Evolutionary conservation across 2,113 vertebrate species (phyloP), one percentile per base, ranked within the genome.

Genomic region (Theristicus caerulescens): DNA sequence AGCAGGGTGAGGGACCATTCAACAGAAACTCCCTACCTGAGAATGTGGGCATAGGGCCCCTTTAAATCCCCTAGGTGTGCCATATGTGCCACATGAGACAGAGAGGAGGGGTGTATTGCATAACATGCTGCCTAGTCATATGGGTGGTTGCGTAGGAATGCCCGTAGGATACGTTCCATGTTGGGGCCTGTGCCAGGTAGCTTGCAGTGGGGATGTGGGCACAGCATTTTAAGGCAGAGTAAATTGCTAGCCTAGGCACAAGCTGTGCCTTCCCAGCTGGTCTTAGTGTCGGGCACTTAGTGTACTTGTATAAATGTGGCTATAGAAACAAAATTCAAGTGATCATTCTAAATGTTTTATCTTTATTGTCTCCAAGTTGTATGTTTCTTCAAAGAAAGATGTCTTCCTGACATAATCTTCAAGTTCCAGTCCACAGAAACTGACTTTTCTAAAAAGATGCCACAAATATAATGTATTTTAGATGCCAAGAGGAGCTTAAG

Each of bases 121-220:
- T 20, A 81, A 55, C 16, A 6, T 3, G 8, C 38, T 91, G 32
- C 26, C 0, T 0, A 71, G 25, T 78, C 64, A 36, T 58, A 13
- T 2, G 1, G 1, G 16, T 42, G 55, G 10, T 6, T 25, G 24
- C 3, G 2, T 13, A 62, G 21, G 51, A 93, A 58, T 11, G 13
- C 52, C 38, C 2, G 3, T 1, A 57, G 40, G 54, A 47, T 72
- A 81, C 0, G 0, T n/a, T 24, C 38, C 1, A 0, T 67, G 47
- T 7, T 46, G 44, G n/a, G 65, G n/a, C 54, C 32, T 26, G 49
- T 79, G 42, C 49, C 70, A 19, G 0, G 0, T 31, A 71, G 25
- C 3, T 11, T 76, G 47, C 57, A 67, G 13, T 17, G 24, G 44
- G 19, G 22, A 42, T 32, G 29, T 5, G 12, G 46, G 4, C 6